Evolutionary conservation across 1,140 invertebrate genomes (phyloP).

Genomic region (Stegodyphus mimosarum): DNA sequence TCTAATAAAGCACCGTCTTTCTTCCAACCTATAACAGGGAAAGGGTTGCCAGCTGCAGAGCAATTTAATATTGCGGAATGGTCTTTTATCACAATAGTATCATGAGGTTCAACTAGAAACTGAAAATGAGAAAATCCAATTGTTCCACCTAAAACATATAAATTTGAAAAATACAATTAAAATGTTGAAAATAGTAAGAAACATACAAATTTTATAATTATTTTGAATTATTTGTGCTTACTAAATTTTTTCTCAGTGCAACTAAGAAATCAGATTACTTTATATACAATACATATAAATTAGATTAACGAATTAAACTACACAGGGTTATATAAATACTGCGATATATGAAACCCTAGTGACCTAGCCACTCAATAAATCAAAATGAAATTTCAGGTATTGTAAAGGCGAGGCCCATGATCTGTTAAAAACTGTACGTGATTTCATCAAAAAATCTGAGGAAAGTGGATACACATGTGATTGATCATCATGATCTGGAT

Average conservation of each 20-base stretch:
- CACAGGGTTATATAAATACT: too few species aligned
- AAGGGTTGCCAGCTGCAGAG: conserved; percentile 65
- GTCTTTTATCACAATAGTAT: conserved; percentile 67
- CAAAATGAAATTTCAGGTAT: too few species aligned
- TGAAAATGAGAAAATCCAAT: conserved; percentile 65
- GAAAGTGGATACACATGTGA: too few species aligned
- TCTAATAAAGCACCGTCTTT: conserved; percentile 66
- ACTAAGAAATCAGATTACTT: not conserved
- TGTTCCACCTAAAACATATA: conserved; percentile 23
- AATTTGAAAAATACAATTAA: not conserved
- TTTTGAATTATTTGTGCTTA: not conserved
- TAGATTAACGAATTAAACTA: too few species aligned
- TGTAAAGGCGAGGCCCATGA: too few species aligned
- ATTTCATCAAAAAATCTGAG: too few species aligned
- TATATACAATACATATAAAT: too few species aligned
- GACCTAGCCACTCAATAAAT: too few species aligned
- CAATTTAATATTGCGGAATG: conserved; percentile 68
- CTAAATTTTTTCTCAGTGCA: not conserved
- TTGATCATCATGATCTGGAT: too few species aligned
- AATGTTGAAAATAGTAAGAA: not conserved
- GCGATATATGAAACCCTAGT: too few species aligned
- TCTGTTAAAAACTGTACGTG: too few species aligned
- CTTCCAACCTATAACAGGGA: conserved; percentile 67
- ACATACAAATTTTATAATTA: not conserved
- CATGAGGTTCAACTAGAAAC: conserved; percentile 68